Base-by-base conservation (phyloP, 2,888 invertebrate species). In the Crematogaster levior region DNA sequence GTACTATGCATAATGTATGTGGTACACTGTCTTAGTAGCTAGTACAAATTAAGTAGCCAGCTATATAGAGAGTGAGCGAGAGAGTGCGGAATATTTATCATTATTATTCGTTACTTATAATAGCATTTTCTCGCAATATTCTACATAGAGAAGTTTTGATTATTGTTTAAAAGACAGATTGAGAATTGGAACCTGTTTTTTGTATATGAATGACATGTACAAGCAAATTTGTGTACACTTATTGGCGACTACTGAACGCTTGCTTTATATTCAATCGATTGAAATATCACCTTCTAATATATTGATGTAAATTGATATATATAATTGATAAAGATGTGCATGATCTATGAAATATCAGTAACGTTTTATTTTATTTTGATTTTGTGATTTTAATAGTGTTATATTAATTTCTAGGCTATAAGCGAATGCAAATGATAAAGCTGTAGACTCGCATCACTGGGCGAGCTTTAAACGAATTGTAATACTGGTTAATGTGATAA, bases 401-500 rank as follows among this genome's bases (percentile, higher is more conserved):
- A 60, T 30, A 34, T 34, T n/a, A 34, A 43, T 73, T 61, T 61
- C 43, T 73, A 60, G 9, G 1, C 5, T n/a, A n/a, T 60, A 30
- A n/a, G 10, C 30, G 60, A 73, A 68, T 0, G 21, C 1, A n/a
- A 58, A 73, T 5, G 6, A 9, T 48, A 37, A 37, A 63, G 12
- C 18, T 46, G 4, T 60, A 74, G 46, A 48, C 12, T 18, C 30
- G 30, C 37, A 61, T 3, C 15, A 48, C 21, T 34, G 12, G 51
- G 12, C 9, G 46, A 65, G 37, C 27, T 82, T 81, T 81, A 84
- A 43, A 72, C 63, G 70, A 70, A 83, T 83, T 88, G 84, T 89
- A 86, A 80, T 66, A 82, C 61, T 79, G 68, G 73, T 81, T 63
- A 75, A 70, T 84, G 82, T 82, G 51, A 81, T 86, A 88, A 89